Evolutionary conservation across 1,140 invertebrate species (phyloP).

Genomic region (Camponotus floridanus): DNA sequence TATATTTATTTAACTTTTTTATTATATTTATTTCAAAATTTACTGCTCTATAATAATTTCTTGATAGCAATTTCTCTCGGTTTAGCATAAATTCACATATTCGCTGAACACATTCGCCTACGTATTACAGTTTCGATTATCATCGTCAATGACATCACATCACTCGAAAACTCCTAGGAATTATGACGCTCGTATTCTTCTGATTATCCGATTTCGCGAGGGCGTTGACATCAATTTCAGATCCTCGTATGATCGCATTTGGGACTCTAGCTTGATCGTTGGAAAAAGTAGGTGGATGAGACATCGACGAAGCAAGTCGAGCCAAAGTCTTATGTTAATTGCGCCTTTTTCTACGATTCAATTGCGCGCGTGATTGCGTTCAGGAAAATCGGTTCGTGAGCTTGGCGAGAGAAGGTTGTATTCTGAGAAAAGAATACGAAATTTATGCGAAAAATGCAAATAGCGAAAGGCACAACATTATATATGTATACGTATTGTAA

Average conservation of each 20-base stretch:
- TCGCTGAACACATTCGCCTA: neutral
- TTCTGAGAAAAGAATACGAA: neutral
- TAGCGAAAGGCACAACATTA: neutral
- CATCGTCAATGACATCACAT: conserved; percentile 63
- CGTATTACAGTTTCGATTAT: conserved; percentile 51
- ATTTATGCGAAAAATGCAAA: conserved; percentile 1
- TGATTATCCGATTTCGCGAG: conserved; percentile 15
- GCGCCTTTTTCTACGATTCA: conserved; percentile 64
- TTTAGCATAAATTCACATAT: neutral
- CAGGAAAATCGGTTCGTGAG: conserved; percentile 58
- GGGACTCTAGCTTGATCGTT: conserved; percentile 48
- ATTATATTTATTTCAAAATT: neutral
- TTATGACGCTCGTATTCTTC: neutral
- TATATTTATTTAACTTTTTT: too few relatives aligned
- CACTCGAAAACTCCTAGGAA: conserved; percentile 11
- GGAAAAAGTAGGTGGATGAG: conserved; percentile 79
- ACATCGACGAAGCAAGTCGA: conserved; percentile 72
- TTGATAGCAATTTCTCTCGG: conserved; percentile 31
- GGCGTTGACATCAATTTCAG: conserved; percentile 40
- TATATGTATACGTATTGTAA: neutral
- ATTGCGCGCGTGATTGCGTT: conserved; percentile 43
- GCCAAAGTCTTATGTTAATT: conserved; percentile 78
- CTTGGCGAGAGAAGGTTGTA: conserved; percentile 4
- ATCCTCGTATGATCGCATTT: conserved; percentile 60
- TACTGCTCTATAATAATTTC: neutral